Evolutionary conservation across 1,140 invertebrate species (phyloP), one percentile per base, ranked within the genome.

Genomic region (Ips typographus): DNA sequence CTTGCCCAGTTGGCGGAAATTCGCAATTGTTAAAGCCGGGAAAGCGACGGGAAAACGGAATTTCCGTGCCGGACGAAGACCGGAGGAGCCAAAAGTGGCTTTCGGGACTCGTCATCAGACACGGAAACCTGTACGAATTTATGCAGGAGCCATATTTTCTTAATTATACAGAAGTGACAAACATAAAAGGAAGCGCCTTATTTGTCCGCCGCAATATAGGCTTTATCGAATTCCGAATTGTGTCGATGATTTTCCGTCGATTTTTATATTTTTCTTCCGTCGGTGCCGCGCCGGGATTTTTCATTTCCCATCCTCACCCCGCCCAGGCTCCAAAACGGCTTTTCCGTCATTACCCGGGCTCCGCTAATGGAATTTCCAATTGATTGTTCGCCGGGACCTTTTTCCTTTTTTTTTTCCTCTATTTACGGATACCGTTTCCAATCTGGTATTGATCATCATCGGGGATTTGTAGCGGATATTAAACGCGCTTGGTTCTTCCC

Each of bases 191-290:
- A 67, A 67, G 57, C 42, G 40, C 66, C 70, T 65, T 62, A 75
- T 75, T 75, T 75, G 73, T 75, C 72, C 65, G 44, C 70, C 65
- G 22, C 60, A 49, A 52, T 44, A 67, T 73, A 66, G 69, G 68
- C 55, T 65, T 74, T 74, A 73, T 75, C 69, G 69, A 59, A 61
- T 73, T 57, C 63, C 51, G 63, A 49, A 47, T 72, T 71, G 69
- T 74, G 73, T 75, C 68, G 70, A 71, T 71, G 72, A 73, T 75
- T 73, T 73, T 73, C 71, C 72, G 67, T 75, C 74, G 70, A 75
- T 75, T 75, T 75, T 73, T 73, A 73, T 72, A 73, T 53, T 73
- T 73, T 74, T 71, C 72, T 75, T 73, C 74, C 72, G 72, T 68
- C 70, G 22, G 22, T 22, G 72, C 74, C 66, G 49, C 66, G 57